Conservation (phyloP, 2,888 invertebrate genomes). For the Phragmatobia fuliginosa region DNA sequence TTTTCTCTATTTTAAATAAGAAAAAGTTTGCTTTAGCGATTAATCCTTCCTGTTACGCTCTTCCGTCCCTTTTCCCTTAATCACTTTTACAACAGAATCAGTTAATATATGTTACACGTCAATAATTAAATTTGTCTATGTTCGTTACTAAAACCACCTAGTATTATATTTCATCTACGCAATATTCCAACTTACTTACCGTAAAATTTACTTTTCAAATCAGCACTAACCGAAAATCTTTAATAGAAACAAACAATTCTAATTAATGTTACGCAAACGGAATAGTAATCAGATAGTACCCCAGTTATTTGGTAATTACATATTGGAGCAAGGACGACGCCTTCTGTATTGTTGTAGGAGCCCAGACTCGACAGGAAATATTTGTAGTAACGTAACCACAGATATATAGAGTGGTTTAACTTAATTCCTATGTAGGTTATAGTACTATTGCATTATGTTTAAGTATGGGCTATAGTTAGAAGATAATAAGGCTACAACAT, state of each 20-base stretch:
- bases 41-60: too few species aligned
- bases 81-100: too few species aligned
- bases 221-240: background rate
- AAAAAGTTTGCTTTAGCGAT: too few species aligned
- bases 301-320: slow-evolving; percentile 29
- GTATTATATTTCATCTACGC: background rate
- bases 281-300: slow-evolving; percentile 34
- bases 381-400: slow-evolving; percentile 30
- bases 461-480: background rate
- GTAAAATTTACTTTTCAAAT: background rate
- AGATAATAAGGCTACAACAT: background rate
- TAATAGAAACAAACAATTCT: slow-evolving; percentile 49
- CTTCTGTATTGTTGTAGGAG: slow-evolving; percentile 30
- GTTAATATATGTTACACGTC: too few species aligned
- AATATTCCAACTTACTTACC: background rate
- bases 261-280: slow-evolving; percentile 45
- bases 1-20: too few species aligned
- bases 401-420: slow-evolving; percentile 47
- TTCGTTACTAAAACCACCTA: too few species aligned
- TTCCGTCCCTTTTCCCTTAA: too few species aligned
- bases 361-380: slow-evolving; percentile 38
- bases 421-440: slow-evolving; percentile 19
- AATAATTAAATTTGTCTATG: too few species aligned
- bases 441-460: background rate
- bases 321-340: slow-evolving; percentile 40